Conservation (phyloP, 2,113 vertebrate genomes). For the Oreochromis spilurus region DNA sequence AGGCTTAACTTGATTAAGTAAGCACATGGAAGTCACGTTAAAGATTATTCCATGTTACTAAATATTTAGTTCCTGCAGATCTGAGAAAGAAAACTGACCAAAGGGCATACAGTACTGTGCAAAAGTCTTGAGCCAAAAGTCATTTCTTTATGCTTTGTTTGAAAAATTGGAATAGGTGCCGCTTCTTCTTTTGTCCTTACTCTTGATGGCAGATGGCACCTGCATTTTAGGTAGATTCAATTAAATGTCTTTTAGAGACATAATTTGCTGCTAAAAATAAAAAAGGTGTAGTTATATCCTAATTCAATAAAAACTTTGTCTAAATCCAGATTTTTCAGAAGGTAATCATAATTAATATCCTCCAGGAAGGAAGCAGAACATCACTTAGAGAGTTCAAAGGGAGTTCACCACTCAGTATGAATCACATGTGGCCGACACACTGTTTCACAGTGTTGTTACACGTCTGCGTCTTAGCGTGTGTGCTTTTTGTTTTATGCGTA, state of each 20-base stretch:
- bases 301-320: background rate
- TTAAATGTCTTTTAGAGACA: background rate
- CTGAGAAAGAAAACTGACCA: background rate
- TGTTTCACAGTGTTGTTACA: background rate
- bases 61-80: background rate
- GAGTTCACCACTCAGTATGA: background rate
- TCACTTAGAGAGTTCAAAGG: background rate
- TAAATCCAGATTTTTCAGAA: background rate
- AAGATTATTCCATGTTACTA: background rate
- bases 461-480: background rate
- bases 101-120: background rate
- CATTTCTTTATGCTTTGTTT: background rate
- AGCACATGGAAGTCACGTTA: background rate
- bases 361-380: background rate
- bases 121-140: background rate
- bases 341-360: background rate
- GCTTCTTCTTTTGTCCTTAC: background rate
- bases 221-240: background rate
- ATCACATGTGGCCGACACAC: background rate
- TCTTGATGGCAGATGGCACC: background rate
- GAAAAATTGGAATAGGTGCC: background rate
- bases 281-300: background rate
- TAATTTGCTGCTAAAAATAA: background rate
- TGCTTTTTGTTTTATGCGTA: slow-evolving; percentile 9
- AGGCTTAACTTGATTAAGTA: background rate